Evolutionary conservation across 2,888 invertebrate species (phyloP).

Genomic region (Lithophane leautieri): DNA sequence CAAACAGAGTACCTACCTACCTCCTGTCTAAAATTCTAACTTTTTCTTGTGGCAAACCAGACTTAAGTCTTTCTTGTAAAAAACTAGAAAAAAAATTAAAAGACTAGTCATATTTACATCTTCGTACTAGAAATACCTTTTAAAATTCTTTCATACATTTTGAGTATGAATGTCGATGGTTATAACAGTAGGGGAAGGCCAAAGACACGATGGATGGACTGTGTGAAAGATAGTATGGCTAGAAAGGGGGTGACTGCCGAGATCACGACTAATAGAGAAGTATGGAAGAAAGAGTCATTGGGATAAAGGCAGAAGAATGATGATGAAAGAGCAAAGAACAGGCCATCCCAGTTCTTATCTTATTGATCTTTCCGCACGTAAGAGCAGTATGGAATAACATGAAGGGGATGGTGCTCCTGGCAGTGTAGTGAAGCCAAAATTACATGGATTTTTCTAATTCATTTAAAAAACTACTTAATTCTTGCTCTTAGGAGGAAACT

Average conservation of each 20-base stretch:
- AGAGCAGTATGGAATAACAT: neutral
- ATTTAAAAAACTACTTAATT: neutral
- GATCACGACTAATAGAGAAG: no score
- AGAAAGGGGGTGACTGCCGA: no score
- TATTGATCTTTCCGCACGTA: neutral
- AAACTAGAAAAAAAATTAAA: no score
- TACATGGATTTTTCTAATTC: neutral
- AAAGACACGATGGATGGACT: no score
- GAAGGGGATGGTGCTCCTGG: neutral
- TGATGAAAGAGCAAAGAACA: neutral
- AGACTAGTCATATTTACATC: neutral
- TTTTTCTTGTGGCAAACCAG: neutral
- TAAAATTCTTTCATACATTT: neutral
- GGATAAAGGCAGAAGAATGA: no score
- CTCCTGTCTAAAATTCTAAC: neutral
- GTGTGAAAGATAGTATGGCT: no score
- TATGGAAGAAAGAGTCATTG: no score
- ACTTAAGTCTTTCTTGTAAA: no score
- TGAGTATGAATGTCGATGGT: no score
- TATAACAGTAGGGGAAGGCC: no score
- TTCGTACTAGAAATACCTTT: neutral
- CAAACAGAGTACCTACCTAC: neutral
- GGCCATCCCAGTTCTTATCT: neutral
- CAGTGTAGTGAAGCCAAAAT: neutral
- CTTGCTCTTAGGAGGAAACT: neutral